These are phyloP conservation scores for Falco berigora DNA, from an alignment of 2,797 vertebrate genomes.

Conservation along the genomic window DNA sequence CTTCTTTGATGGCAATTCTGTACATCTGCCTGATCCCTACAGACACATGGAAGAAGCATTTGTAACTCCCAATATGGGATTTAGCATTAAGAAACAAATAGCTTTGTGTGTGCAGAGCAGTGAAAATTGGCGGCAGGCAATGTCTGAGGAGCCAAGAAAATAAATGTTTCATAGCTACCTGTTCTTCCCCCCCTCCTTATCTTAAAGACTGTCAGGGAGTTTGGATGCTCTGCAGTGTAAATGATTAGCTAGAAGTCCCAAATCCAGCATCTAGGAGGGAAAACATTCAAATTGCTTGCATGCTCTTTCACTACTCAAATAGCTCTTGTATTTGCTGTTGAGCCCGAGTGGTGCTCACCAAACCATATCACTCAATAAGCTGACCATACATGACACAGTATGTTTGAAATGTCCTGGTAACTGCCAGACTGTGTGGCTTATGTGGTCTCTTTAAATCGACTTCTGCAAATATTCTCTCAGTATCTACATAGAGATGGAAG, in stretches of 20 bases:
- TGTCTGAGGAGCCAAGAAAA: neutral
- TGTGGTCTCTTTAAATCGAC: neutral
- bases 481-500: neutral
- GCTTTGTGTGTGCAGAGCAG: neutral
- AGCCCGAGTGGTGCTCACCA: neutral
- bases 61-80: neutral
- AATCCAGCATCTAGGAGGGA: neutral
- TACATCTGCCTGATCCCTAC: neutral
- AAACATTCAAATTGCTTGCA: neutral
- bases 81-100: slow-evolving; percentile 9
- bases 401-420: neutral
- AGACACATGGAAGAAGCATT: neutral
- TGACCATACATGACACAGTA: neutral
- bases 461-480: neutral
- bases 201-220: slow-evolving; percentile 5
- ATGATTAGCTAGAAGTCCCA: neutral
- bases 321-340: neutral
- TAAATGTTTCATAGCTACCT: neutral
- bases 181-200: neutral
- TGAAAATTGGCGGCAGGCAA: slow-evolving; percentile 7
- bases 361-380: neutral
- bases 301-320: neutral
- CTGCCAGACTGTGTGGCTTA: neutral
- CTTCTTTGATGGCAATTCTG: neutral
- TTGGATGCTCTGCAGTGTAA: neutral